Conservation (phyloP, 2,888 invertebrate species). For the Hermaeophaga mercurialis region DNA sequence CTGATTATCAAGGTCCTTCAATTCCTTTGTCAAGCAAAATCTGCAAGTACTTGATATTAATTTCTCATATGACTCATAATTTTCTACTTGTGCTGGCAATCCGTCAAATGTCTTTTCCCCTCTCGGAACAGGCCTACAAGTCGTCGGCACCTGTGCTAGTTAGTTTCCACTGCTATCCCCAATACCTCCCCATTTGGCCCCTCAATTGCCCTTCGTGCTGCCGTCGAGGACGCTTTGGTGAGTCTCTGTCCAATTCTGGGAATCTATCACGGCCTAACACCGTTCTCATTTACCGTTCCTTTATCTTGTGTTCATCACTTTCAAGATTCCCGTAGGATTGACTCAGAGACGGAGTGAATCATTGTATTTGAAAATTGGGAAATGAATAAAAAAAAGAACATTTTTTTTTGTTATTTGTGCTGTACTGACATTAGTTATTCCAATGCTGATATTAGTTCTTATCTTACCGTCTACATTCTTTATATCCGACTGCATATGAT, state of each 20-base stretch:
- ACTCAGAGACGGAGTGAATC: constrained; percentile 14
- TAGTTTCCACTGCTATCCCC: constrained; percentile 33
- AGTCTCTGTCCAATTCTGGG: constrained; percentile 43
- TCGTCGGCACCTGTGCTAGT: constrained; percentile 46
- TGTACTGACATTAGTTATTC: no score
- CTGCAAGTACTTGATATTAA: no score
- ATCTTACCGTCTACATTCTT: no score
- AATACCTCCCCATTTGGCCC: constrained; percentile 26
- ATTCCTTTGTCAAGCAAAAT: no score
- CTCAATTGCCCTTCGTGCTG: constrained; percentile 4
- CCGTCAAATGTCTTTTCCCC: no score
- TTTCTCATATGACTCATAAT: no score
- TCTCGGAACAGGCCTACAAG: constrained; percentile 1
- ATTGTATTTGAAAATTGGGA: not conserved
- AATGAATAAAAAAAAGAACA: not conserved
- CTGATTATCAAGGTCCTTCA: no score
- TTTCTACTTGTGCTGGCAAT: no score
- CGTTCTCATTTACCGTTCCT: constrained; percentile 52
- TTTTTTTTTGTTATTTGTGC: no score
- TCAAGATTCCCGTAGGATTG: constrained; percentile 45
- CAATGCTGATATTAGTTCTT: no score
- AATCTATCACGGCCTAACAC: constrained; percentile 51
- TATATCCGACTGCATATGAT: no score
- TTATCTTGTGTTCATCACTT: constrained; percentile 51
- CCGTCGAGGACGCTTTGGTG: constrained; percentile 10